Percentiles rank a stretch among this genome's conserved stretches.
Evolutionary conservation across 1,140 invertebrate genomes (phyloP).

Genomic region (Zaprionus tsacasi): DNA sequence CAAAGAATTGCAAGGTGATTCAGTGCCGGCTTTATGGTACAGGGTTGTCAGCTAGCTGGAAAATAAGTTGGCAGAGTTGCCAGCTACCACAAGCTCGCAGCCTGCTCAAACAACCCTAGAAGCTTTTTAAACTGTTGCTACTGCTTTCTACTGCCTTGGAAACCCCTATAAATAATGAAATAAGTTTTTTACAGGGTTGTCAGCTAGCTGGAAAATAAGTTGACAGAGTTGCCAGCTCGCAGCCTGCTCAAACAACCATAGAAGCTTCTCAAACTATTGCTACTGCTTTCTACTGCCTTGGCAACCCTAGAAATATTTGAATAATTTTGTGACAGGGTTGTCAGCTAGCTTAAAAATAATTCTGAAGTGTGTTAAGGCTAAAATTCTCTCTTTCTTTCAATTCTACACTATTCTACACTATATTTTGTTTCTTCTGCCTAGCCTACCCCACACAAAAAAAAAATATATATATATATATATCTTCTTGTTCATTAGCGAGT

Average conservation of each 20-base stretch:
- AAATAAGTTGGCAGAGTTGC: neutral
- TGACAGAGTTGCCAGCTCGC: constrained; percentile 9
- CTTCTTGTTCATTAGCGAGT: neutral
- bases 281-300: too few species aligned
- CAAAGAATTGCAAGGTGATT: constrained; percentile 48
- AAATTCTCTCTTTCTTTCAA: too few species aligned
- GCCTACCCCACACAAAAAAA: neutral
- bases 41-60: neutral
- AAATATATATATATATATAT: neutral
- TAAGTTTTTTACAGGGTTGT: neutral
- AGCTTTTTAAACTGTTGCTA: too few species aligned
- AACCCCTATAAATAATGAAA: too few species aligned
- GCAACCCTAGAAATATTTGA: neutral
- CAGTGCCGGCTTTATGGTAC: constrained; percentile 23
- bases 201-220: too few species aligned
- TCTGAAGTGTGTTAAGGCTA: neutral
- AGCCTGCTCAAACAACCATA: neutral
- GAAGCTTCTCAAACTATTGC: neutral
- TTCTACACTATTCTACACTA: too few species aligned
- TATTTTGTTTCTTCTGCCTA: too few species aligned
- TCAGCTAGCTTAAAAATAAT: neutral
- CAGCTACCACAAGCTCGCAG: neutral
- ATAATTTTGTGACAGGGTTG: neutral
- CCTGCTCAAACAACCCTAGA: neutral
- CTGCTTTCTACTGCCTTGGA: neutral